Base-by-base conservation (phyloP, 2,888 invertebrate species). In the Mythimna albipuncta region DNA sequence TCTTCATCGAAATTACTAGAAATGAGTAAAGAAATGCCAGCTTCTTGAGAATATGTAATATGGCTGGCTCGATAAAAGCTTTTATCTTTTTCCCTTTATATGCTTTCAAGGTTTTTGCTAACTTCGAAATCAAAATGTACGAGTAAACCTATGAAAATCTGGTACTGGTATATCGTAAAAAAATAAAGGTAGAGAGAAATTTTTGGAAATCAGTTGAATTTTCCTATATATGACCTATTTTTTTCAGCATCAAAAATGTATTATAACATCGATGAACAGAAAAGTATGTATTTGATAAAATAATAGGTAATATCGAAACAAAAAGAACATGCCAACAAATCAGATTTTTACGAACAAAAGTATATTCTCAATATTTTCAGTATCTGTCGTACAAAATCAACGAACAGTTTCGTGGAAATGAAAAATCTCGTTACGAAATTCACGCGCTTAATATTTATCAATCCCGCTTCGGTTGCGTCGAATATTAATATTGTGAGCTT, bases 361-460 rank as follows among this genome's bases (percentile, higher is more conserved):
- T 62, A 38, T 65, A 4, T 41, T 62, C 9, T 11, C 38, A 50
- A 58, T 38, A 41, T 62, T 44, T 77, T 61, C 62, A 38, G 41
- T 61, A 57, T 52, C 50, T 52, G 16, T 52, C 13, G 2, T 13
- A 61, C n/a, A 41, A 44, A 62, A 32, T 35, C 67, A 69, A 72
- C 59, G 72, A 77, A 68, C 65, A 63, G 64, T 81, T 80, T 74
- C 65, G 65, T 74, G 66, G 58, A 77, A 79, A 75, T 66, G 66
- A 66, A 84, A 47, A 86, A 87, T 82, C 72, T 86, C 75, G 81
- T 85, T 85, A 85, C 67, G 73, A 67, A 79, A 59, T 75, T 64
- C 26, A 19, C 55, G 38, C 41, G 35, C 26, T 67, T 47, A 63
- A 79, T 59, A 55, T 77, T 74, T 64, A 79, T 79, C 54, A 74